Base-by-base conservation (phyloP, 2,797 vertebrate genomes). In the Apogon hyalosoma region DNA sequence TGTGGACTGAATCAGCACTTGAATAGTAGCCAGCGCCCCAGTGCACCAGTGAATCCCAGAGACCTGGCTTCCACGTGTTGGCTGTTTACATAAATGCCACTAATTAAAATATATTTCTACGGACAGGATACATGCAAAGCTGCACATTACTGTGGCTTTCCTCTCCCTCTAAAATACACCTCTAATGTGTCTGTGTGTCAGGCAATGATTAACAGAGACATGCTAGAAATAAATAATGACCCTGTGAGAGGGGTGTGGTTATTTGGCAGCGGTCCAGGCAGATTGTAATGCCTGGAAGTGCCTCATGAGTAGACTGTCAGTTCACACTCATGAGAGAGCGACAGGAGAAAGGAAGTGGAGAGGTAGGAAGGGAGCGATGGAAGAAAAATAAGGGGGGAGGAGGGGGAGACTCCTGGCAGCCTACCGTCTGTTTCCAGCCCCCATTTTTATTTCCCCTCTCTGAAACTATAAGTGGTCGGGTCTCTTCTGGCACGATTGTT, bases 401-500 rank as follows among this genome's bases (percentile, higher is more conserved):
- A 14, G 61, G 41, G 2, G 57, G 69, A 78, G 42, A 40, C 55
- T 62, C 51, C 63, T 71, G 69, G 77, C 63, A 69, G 66, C 61
- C 40, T 42, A 39, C 65, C 43, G 69, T 76, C 75, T 77, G 77
- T 75, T 80, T 87, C 72, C 71, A 73, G 63, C 73, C 74, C 47
- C 72, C 61, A 8, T 75, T 43, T 57, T 57, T 57, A 57, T 31
- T 65, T 82, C 75, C 75, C 76, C 42, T 63, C 60, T 36, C 69
- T 55, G 59, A 68, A 86, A 69, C 86, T 78, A 86, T 69, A 80
- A 87, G 80, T 77, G 75, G 71, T 71, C 79, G 73, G 48, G 67
- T 68, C 76, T 85, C 76, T 74, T 84, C 78, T 52, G 68, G 69
- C 83, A 80, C 40, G 40, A 85, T 90, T 92, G 88, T 89, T 87